These are phyloP conservation scores for Fopius arisanus DNA, from an alignment of 1,140 invertebrate species.

Conservation along the genomic window DNA sequence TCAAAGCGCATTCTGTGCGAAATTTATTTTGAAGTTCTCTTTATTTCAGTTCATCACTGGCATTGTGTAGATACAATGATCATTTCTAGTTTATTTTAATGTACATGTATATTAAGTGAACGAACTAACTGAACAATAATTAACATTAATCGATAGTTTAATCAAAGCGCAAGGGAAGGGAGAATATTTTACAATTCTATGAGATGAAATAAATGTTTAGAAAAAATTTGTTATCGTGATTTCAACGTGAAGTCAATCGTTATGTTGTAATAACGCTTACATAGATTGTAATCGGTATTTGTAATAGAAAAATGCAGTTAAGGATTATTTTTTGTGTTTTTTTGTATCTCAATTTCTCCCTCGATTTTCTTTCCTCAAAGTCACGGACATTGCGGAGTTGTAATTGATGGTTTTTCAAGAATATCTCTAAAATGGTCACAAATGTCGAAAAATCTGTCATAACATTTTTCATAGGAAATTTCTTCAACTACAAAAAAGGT, in stretches of 20 bases:
- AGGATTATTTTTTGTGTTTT: not conserved
- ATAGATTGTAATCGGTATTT: not conserved
- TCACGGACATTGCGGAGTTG: no score
- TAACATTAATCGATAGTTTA: not conserved
- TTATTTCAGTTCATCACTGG: not conserved
- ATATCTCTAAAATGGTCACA: no score
- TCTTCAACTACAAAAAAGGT: no score
- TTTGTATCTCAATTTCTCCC: no score
- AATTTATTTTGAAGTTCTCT: not conserved
- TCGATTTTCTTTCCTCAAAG: no score
- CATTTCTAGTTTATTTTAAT: not conserved
- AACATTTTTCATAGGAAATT: no score
- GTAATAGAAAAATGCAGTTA: not conserved
- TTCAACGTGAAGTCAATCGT: conserved; percentile 11
- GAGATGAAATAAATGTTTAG: not conserved
- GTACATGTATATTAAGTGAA: not conserved
- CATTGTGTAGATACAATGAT: not conserved
- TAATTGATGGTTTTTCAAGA: no score
- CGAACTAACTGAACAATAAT: not conserved
- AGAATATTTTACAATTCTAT: no score
- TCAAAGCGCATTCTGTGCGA: no score
- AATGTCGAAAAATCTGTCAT: no score
- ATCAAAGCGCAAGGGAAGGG: not conserved
- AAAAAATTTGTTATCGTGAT: not conserved
- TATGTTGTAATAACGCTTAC: conserved; percentile 30